Evolutionary conservation across 2,888 invertebrate species (phyloP).

Genomic region (Rotaria macrura): DNA sequence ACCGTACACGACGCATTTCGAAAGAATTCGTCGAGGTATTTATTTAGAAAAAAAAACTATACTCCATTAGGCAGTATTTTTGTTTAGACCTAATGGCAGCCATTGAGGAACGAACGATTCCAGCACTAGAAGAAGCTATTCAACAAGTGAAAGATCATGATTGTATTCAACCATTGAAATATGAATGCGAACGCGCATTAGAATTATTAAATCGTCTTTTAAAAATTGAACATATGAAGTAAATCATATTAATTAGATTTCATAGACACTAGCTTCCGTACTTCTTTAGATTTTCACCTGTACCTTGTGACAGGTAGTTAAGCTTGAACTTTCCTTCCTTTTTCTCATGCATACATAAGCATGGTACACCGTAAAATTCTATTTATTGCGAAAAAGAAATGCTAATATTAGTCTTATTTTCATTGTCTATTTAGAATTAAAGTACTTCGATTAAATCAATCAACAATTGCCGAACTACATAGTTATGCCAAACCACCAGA

Average conservation of each 20-base stretch:
- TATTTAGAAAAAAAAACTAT: too few species aligned
- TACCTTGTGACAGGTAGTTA: not conserved
- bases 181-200: slow-evolving; percentile 15
- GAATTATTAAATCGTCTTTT: not conserved
- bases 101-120: slow-evolving; percentile 9
- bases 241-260: not conserved
- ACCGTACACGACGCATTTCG: not conserved
- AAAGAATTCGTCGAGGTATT: not conserved
- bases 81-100: not conserved
- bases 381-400: not conserved
- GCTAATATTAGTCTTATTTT: not conserved
- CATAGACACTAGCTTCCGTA: not conserved
- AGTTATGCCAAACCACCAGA: slow-evolving; percentile 14
- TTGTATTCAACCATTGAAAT: not conserved
- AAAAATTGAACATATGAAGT: slow-evolving; percentile 18
- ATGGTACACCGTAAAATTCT: not conserved
- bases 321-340: not conserved
- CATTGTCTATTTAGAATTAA: not conserved
- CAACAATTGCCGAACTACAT: slow-evolving; percentile 12
- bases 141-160: not conserved
- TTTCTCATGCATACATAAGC: not conserved
- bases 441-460: not conserved
- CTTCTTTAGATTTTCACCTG: not conserved
- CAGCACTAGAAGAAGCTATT: not conserved
- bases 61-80: too few species aligned